Percentiles rank a stretch among this genome's conserved stretches.
phyloP scores from a whole-genome alignment of 2,797 vertebrate species.

The Pseudochirops cupreus region DNA sequence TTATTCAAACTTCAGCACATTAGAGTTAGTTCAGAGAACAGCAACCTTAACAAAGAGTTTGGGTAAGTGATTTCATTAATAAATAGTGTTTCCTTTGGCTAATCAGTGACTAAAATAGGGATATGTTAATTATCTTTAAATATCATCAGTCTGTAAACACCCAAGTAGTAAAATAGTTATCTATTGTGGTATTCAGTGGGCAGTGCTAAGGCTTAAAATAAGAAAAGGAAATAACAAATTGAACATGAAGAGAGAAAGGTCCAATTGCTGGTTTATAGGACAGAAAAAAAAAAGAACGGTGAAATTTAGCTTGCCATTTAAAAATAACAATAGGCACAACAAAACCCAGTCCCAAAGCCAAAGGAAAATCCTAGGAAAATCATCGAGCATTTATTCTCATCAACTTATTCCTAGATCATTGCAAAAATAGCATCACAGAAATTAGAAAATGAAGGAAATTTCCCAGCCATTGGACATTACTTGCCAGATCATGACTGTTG shows the following conservation, averaged over 20 bases:
- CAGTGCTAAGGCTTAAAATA: constrained; percentile 32
- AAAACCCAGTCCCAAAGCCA: not conserved
- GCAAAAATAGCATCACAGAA: constrained; percentile 45
- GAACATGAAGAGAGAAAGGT: constrained; percentile 34
- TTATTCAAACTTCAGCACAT: not conserved
- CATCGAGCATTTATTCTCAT: constrained; percentile 8
- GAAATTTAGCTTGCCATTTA: constrained; percentile 50
- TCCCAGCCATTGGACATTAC: not conserved
- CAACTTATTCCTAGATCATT: constrained; percentile 37
- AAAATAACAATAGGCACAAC: not conserved
- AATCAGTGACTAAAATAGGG: constrained; percentile 12
- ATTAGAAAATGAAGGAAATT: constrained; percentile 48
- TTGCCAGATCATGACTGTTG: not conserved
- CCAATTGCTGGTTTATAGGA: constrained; percentile 26
- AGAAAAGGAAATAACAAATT: constrained; percentile 17
- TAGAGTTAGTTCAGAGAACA: constrained; percentile 34
- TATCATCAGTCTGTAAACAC: constrained; percentile 5
- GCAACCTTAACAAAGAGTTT: constrained; percentile 16
- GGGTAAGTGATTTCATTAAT: not conserved
- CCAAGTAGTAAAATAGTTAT: constrained; percentile 37
- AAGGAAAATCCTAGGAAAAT: constrained; percentile 36
- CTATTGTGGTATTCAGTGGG: not conserved
- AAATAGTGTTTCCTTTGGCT: not conserved
- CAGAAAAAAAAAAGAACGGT: not conserved
- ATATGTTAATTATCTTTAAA: constrained; percentile 16